These are phyloP conservation scores for Cliona cf. orientalis DNA, from an alignment of 37 sponge, comb jelly and placozoan species.

Conservation along the genomic window DNA sequence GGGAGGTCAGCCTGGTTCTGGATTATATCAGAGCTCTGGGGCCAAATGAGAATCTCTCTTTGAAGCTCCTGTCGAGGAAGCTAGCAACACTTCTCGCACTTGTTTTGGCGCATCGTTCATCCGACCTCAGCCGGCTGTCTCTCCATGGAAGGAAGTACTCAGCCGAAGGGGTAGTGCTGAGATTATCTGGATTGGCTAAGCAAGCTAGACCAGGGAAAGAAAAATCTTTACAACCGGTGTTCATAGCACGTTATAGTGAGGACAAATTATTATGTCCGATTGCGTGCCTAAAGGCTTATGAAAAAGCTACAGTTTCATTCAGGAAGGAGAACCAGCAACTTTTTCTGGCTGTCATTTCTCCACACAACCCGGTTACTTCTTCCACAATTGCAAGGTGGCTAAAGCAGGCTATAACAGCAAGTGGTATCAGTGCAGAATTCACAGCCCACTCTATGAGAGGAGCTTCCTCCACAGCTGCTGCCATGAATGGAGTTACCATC, in stretches of 20 bases:
- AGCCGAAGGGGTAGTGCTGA: background rate
- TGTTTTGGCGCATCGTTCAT: slow-evolving; percentile 16
- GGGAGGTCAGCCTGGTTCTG: slow-evolving; percentile 34
- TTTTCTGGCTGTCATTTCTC: slow-evolving; percentile 21
- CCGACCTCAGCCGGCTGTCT: background rate
- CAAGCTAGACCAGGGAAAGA: slow-evolving; percentile 2
- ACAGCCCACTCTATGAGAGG: slow-evolving; percentile 41
- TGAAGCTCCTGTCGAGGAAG: slow-evolving; percentile 31
- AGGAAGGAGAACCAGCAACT: slow-evolving; percentile 5
- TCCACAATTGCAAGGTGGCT: slow-evolving; percentile 27
- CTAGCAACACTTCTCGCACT: slow-evolving; percentile 33
- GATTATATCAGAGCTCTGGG: background rate
- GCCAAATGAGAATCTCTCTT: slow-evolving; percentile 15
- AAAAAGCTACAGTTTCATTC: background rate
- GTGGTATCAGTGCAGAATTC: slow-evolving; percentile 18
- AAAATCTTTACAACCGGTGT: background rate
- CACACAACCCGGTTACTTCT: slow-evolving; percentile 38
- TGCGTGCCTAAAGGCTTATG: slow-evolving; percentile 11
- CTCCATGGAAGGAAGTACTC: background rate
- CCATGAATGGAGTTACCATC: slow-evolving; percentile 14
- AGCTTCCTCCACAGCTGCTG: slow-evolving; percentile 32
- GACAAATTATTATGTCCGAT: slow-evolving; percentile 9
- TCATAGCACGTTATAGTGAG: background rate
- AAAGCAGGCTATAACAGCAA: background rate
- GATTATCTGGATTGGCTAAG: background rate